Base-by-base conservation (phyloP, 2,113 vertebrate species). In the Bujurquina vittata region DNA sequence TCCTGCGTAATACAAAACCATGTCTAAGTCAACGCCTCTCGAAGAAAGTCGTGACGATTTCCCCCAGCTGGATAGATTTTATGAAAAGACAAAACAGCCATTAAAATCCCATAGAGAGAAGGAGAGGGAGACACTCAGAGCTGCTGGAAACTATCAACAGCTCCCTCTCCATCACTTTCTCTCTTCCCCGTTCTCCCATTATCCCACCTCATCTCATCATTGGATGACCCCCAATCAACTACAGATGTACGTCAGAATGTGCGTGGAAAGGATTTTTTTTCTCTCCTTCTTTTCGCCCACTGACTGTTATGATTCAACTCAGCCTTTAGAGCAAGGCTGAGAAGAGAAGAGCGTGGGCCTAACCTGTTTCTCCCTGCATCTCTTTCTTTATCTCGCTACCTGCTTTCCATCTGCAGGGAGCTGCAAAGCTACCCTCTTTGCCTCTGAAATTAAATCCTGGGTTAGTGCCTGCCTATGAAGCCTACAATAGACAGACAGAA, bases 301-400 rank as follows among this genome's bases (percentile, higher is more conserved):
- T 83, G 75, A 89, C 80, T 90, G 79, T 84, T 84, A 91, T 93
- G 90, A 93, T 90, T 94, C 89, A 92, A 84, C 81, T 61, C 73
- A 85, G 84, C 62, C 76, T 87, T 86, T 83, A 62, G 58, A 87
- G 65, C 84, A 60, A 75, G 55, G 54, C 61, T 84, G 80, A 81
- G 67, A 65, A 67, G 84, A 74, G 86, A 88, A 59, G 84, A 82
- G 91, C 84, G 89, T 92, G 86, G 91, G 88, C 88, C 83, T 87
- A 87, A 69, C 84, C 86, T 87, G 72, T 52, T 63, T 88, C 80
- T 88, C 62, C 35, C 63, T 79, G 49, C 73, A 26, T 87, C 43
- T 86, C 43, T 77, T 33, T 81, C 58, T 54, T 31, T 49, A 31
- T 80, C 76, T 83, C 74, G 49, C 59, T 77, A 77, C 79, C 75